phyloP scores from a whole-genome alignment of 2,113 vertebrate species.

The Halichoerus grypus region DNA sequence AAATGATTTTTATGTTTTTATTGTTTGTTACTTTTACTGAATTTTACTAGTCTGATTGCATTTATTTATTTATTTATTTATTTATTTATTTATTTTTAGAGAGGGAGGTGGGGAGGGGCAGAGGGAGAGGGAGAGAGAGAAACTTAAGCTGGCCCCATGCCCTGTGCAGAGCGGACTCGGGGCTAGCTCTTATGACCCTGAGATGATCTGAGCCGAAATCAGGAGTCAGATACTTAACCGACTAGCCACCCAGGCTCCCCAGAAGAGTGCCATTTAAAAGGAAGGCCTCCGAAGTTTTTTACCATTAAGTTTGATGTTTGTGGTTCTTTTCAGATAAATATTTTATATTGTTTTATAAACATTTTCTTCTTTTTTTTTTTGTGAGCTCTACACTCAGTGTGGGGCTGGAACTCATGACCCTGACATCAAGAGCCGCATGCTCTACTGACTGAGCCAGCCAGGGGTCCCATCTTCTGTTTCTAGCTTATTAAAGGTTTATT shows the following conservation, averaged over 20 bases:
- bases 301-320: neutral
- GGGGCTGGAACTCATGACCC: neutral
- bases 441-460: neutral
- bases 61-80: neutral
- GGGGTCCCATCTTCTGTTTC: neutral
- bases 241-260: neutral
- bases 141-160: neutral
- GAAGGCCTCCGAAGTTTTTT: neutral
- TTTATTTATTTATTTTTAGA: neutral
- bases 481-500: neutral
- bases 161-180: neutral
- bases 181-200: neutral
- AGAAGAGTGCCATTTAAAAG: neutral
- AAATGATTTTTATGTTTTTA: slow-evolving; percentile 42
- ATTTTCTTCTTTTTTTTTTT: neutral
- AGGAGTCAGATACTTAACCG: neutral
- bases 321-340: neutral
- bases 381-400: neutral
- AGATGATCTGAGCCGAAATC: neutral
- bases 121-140: neutral
- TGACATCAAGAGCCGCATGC: neutral
- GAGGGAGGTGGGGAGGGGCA: neutral
- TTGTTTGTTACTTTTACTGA: slow-evolving; percentile 3
- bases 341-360: neutral
- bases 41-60: neutral